Percentiles rank a stretch among this genome's conserved stretches.
Conservation (phyloP, 37 sponge, comb jelly and placozoan species). For the Halisarca cf. caerulea region DNA sequence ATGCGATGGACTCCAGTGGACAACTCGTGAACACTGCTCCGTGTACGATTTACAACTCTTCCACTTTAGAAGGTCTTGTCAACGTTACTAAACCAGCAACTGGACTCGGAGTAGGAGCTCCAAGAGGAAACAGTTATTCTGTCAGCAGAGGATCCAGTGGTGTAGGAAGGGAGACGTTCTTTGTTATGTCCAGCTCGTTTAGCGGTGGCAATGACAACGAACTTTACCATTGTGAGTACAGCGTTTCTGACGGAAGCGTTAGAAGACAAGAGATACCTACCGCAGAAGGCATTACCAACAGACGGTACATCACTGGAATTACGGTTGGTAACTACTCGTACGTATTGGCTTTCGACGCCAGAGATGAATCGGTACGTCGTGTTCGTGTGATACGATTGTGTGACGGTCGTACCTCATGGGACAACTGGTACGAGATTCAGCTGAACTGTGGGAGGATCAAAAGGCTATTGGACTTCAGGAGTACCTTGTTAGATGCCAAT, state of each 20-base stretch:
- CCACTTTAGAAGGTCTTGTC: no score
- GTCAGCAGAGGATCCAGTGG: neutral
- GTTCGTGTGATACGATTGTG: neutral
- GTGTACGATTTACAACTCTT: no score
- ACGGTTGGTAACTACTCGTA: neutral
- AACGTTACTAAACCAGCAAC: no score
- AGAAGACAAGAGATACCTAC: neutral
- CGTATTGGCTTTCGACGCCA: neutral
- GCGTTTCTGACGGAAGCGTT: neutral
- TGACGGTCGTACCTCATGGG: neutral
- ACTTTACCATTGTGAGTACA: neutral
- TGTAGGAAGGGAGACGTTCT: conserved; percentile 12
- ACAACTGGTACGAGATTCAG: conserved; percentile 14
- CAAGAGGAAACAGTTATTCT: neutral
- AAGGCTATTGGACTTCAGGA: neutral
- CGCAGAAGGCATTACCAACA: no score
- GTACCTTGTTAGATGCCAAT: neutral
- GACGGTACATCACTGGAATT: neutral
- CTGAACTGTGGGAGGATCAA: neutral
- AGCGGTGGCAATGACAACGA: neutral
- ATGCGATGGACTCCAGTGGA: no score
- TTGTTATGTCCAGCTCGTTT: neutral
- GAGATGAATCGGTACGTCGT: no score
- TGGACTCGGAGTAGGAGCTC: neutral
- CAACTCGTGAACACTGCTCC: no score